Evolutionary conservation across 2,888 invertebrate genomes (phyloP), one percentile per base, ranked within the genome.

Genomic region (Phlogophora meticulosa): DNA sequence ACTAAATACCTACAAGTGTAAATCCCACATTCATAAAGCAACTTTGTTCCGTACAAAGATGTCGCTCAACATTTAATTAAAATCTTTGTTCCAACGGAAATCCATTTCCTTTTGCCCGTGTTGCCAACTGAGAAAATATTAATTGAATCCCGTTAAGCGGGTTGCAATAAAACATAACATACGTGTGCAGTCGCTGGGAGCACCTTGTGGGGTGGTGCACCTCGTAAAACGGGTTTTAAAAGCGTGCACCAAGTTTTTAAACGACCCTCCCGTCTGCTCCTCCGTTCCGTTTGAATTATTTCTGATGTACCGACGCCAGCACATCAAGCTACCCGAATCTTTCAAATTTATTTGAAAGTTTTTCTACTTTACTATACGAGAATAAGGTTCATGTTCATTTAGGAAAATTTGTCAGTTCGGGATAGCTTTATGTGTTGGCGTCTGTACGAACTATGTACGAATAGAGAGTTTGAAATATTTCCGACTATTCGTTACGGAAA

Each of bases 151-250:
- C 48, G 72, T 63, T 72, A 72, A 56, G 52, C 56, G 60, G 56
- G 36, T 20, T 48, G 82, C 46, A 68, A 70, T 81, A 80, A 81
- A 81, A 78, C 65, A 75, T 64, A 75, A 67, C 48, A 40, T 49
- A 65, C 66, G 53, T 77, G 57, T 5, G 38, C 38, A 2, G 56
- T 34, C 28, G 2, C 34, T 42, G 65, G 34, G 45, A 15, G 28
- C 4, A 56, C 42, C 45, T 67, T 10, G 67, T 42, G 42, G 76
- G 69, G 76, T 67, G 65, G 68, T 67, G 62, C 67, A 71, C 43
- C 70, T 85, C 85, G 85, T 88, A 88, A 87, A 87, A 64, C 69
- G 67, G 72, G 65, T 77, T 81, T 67, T 66, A 73, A 76, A 83
- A 83, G 76, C 83, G 80, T 84, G 84, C 81, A 81, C 62, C 65